phyloP scores from a whole-genome alignment of 2,797 vertebrate genomes.

The Enoplosus armatus region DNA sequence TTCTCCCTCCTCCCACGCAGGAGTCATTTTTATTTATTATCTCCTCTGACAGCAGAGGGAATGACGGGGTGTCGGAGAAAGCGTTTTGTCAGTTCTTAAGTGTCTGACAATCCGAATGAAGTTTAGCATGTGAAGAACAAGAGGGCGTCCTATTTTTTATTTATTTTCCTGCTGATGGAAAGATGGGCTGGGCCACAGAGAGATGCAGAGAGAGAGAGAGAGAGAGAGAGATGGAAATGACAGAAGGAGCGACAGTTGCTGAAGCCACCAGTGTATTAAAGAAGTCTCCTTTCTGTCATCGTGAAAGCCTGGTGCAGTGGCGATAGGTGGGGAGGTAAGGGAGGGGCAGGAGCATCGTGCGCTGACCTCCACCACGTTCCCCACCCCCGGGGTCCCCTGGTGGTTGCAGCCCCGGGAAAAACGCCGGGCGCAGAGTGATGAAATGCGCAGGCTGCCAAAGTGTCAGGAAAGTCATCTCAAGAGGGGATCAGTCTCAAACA shows the following conservation, averaged over 20 bases:
- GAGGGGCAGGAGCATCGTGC: conserved; percentile 49
- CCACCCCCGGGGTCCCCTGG: conserved; percentile 77
- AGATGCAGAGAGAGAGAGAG: conserved; percentile 43
- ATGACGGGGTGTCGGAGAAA: conserved; percentile 74
- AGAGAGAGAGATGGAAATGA: conserved; percentile 63
- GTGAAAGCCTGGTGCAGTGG: conserved; percentile 67
- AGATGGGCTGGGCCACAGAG: conserved; percentile 44
- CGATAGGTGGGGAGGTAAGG: conserved; percentile 33
- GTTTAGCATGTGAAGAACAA: conserved; percentile 80
- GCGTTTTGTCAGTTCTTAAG: conserved; percentile 86
- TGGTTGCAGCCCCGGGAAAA: conserved; percentile 78
- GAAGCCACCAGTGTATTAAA: conserved; percentile 85
- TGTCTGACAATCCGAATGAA: conserved; percentile 84
- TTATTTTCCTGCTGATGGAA: conserved; percentile 64
- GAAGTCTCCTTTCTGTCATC: conserved; percentile 87
- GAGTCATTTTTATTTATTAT: conserved; percentile 84
- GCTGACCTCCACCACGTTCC: conserved; percentile 61
- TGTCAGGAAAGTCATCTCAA: conserved; percentile 88
- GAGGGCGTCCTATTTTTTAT: conserved; percentile 55
- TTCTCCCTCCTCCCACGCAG: conserved; percentile 72
- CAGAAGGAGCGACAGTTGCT: conserved; percentile 73
- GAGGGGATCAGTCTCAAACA: conserved; percentile 79
- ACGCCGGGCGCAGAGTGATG: conserved; percentile 65
- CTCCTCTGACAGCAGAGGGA: conserved; percentile 77
- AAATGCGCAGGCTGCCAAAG: conserved; percentile 85